These are phyloP conservation scores for Drymonia ruficornis DNA, from an alignment of 2,888 invertebrate genomes.

Conservation along the genomic window DNA sequence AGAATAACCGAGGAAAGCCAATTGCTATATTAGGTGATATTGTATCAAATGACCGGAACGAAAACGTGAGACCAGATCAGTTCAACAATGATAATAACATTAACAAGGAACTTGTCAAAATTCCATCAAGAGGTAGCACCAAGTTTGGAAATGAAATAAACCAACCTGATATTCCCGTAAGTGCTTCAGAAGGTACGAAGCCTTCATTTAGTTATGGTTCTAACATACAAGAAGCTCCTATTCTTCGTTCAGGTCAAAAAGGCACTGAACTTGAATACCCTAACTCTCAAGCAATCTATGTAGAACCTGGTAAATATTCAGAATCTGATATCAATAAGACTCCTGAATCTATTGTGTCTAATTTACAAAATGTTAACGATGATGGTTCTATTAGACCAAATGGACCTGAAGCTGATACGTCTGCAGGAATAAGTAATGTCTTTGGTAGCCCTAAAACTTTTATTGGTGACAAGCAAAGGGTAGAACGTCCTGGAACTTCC, in stretches of 20 bases:
- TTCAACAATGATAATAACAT: not conserved
- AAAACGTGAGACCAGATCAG: not conserved
- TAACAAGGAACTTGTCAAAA: not conserved
- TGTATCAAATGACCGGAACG: slow-evolving; percentile 5
- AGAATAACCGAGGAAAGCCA: slow-evolving; percentile 17
- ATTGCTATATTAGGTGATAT: slow-evolving; percentile 13
- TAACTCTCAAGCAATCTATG: slow-evolving; percentile 6
- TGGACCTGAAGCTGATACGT: not conserved
- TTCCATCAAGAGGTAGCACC: not conserved
- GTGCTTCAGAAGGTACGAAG: not conserved
- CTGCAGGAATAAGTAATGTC: not conserved
- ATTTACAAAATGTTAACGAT: not conserved
- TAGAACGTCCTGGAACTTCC: not conserved
- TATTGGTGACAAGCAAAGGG: not conserved
- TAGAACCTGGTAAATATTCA: not conserved
- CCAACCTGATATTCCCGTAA: not conserved
- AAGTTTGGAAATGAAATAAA: not conserved
- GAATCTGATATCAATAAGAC: not conserved
- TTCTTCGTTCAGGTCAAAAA: slow-evolving; percentile 3
- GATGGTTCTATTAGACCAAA: not conserved
- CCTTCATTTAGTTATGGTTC: not conserved
- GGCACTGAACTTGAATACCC: slow-evolving; percentile 11
- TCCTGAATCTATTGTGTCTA: not conserved
- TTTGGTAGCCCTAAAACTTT: not conserved
- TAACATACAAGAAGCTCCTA: not conserved